Percentiles rank a stretch among this genome's conserved stretches.
phyloP scores from a whole-genome alignment of 2,797 vertebrate genomes.

The Alectoris magna region DNA sequence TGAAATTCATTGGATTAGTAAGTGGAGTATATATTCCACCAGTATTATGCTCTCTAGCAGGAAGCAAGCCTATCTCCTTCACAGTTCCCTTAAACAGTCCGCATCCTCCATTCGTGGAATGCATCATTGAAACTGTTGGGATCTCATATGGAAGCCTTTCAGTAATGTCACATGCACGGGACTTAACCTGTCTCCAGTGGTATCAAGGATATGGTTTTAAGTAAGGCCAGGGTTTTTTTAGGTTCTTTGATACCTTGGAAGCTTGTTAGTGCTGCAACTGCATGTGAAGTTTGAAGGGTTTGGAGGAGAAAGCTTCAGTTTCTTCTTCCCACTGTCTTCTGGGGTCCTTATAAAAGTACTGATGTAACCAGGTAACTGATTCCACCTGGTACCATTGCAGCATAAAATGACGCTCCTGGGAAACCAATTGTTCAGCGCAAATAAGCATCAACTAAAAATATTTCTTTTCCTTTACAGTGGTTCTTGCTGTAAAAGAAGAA shows the following conservation, averaged over 20 bases:
- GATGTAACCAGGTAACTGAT: fast-evolving
- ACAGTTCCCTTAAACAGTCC: background rate
- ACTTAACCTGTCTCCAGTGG: fast-evolving
- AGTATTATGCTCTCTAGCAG: background rate
- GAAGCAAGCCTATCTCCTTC: background rate
- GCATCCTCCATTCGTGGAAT: fast-evolving
- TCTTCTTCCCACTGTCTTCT: fast-evolving
- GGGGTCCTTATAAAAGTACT: background rate
- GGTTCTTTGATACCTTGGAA: fast-evolving
- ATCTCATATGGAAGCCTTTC: background rate
- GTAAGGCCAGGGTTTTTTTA: fast-evolving
- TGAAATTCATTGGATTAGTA: background rate
- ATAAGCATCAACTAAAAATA: background rate
- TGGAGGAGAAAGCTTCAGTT: background rate
- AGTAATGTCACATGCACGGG: fast-evolving
- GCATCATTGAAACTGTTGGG: background rate
- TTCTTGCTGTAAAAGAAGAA: background rate
- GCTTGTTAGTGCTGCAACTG: background rate
- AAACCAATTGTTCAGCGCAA: background rate
- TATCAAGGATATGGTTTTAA: fast-evolving
- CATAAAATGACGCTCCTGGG: background rate
- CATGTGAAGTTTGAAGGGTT: background rate
- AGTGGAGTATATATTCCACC: background rate
- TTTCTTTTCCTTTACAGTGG: background rate
- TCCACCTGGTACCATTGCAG: background rate